phyloP scores from a whole-genome alignment of 2,888 invertebrate species.

The Lymantria dispar region DNA sequence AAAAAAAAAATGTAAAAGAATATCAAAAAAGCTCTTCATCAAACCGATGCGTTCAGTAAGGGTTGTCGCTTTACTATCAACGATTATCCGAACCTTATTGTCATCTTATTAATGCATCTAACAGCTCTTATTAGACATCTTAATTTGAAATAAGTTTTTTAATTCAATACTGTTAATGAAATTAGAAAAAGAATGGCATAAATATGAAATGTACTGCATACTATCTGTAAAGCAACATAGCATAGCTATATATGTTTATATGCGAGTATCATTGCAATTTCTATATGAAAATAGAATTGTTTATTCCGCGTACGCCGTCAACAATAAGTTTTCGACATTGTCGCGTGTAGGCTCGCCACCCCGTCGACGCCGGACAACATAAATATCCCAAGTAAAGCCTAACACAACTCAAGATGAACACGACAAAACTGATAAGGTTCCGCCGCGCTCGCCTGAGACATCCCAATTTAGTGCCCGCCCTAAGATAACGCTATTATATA shows the following conservation, averaged over 20 bases:
- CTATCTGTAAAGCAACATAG: background rate
- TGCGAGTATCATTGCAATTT: constrained; percentile 9
- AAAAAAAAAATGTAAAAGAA: constrained; percentile 62
- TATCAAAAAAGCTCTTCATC: constrained; percentile 79
- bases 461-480: constrained; percentile 80
- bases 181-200: background rate
- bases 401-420: constrained; percentile 82
- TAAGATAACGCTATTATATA: constrained; percentile 81
- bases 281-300: constrained; percentile 33
- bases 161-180: background rate
- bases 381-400: constrained; percentile 78
- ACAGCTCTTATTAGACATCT: constrained; percentile 27
- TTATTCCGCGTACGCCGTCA: constrained; percentile 47
- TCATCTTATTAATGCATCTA: constrained; percentile 29
- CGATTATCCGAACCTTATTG: constrained; percentile 36
- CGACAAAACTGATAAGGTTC: constrained; percentile 77
- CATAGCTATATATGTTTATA: background rate
- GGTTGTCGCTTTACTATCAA: constrained; percentile 60
- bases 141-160: constrained; percentile 17
- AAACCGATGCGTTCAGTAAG: constrained; percentile 74
- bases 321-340: constrained; percentile 69
- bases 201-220: background rate
- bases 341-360: constrained; percentile 67
- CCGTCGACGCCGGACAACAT: constrained; percentile 62
- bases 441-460: constrained; percentile 73